Evolutionary conservation across 92 coral and sea anemone species (phyloP), one percentile per base, ranked within the genome.

Genomic region (Actinostola sp.): DNA sequence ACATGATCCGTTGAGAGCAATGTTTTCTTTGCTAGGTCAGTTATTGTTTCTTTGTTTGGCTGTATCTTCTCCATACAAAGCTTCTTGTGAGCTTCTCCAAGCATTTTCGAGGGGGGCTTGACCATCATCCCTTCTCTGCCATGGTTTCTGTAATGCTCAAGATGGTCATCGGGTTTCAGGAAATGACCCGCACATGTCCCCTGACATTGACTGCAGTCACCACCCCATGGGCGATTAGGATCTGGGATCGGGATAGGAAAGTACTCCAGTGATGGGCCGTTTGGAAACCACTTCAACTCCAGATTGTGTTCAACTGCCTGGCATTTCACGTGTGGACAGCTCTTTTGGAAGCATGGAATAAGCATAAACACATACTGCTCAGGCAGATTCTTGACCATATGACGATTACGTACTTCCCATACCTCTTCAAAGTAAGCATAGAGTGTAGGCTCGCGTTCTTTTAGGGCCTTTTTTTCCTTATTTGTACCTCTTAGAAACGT

Each of bases 341-440:
- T 28, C 5, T 15, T 30, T 13, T 68, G 25, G 48, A 65, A 73
- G 46, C 85, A 73, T 1, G 69, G 73, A 27, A 2, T 7, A 6
- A 72, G 68, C 25, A 79, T 45, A n/a, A 85, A 85, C 15, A 79
- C 8, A 51, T 73, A 79, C 19, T 72, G 54, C n/a, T 66, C 69
- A 36, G 86, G 86, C 1, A 80, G 45, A 25, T 65, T 36, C 39
- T 63, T 39, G 20, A 63, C 67, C 61, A 72, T 39, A 32, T 65
- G 79, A 14, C 20, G 72, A 27, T 63, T 53, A n/a, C 86, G 36
- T 50, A 83, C 84, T 29, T 78, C 72, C 84, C 89, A 83, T 50
- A 83, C 49, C 43, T 83, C 84, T 76, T 82, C 84, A 55, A 78
- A 83, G 50, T 83, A 83, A 53, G 39, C 43, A 54, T 77, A 83